Base-by-base conservation (phyloP, 2,888 invertebrate genomes). In the Drosophila glabriapex region DNA sequence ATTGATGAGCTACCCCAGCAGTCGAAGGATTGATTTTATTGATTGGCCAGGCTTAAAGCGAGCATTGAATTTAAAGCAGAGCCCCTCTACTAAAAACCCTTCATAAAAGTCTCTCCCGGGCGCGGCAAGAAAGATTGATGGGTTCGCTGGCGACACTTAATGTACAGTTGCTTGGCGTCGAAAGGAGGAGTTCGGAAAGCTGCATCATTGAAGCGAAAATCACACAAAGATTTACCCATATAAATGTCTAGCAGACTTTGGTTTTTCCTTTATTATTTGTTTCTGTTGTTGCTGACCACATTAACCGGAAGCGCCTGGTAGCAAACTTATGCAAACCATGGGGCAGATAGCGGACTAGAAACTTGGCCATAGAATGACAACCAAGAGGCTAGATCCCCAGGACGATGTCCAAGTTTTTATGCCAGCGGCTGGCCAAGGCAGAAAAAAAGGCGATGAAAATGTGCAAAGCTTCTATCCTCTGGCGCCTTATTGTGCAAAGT, bases 401-500 rank as follows among this genome's bases (percentile, higher is more conserved):
- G 71, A 77, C 70, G 75, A 72, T 82, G 75, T 63, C 76, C 76
- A 84, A 84, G 79, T 83, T 83, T 79, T 74, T 80, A 75, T 83
- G 83, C 78, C 80, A 72, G 50, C 68, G 78, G 80, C 82, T n/a
- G 66, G 59, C 54, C 29, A 56, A 60, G 49, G 58, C 22, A 41
- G 49, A 61, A 50, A 49, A 53, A 16, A 29, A 64, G 82, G 85
- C 86, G 81, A 78, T 79, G 86, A 78, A 83, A 84, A 85, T 83
- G 84, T 81, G 78, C 80, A 85, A 82, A 85, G 87, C 76, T 72
- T 62, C 66, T 74, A 67, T 83, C 75, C 74, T 70, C 60, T 74
- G 75, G 78, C 89, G 87, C 81, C 88, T 80, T 87, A 87, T 89
- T 90, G 91, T 88, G 80, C 84, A 82, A 88, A 90, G 90, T 91